Evolutionary conservation across 2,888 invertebrate genomes (phyloP).

Genomic region (Hybos culiciformis): DNA sequence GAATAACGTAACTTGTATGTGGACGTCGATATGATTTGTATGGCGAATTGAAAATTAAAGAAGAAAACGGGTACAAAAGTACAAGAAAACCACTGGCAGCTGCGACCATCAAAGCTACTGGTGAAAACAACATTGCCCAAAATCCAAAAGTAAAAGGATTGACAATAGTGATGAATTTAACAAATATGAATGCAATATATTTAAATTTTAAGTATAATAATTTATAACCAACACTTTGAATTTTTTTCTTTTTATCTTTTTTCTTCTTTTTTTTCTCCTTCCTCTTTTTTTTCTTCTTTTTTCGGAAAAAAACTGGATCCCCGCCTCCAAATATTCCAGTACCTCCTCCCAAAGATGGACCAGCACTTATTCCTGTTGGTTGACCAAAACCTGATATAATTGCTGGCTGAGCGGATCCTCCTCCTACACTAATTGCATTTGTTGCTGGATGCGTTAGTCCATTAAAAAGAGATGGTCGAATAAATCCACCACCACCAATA

Average conservation of each 20-base stretch:
- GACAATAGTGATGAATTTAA: constrained; percentile 37
- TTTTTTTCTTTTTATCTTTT: too few species aligned
- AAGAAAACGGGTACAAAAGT: constrained; percentile 49
- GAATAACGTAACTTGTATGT: constrained; percentile 10
- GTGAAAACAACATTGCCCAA: constrained; percentile 47
- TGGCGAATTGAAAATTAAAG: constrained; percentile 33
- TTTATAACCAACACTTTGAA: too few species aligned
- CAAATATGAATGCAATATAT: constrained; percentile 4
- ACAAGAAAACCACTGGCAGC: constrained; percentile 47
- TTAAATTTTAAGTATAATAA: constrained; percentile 1
- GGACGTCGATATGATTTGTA: not conserved
- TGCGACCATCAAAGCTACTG: constrained; percentile 47
- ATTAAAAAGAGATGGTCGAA: too few species aligned
- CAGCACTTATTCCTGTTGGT: not conserved
- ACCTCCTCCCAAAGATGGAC: not conserved
- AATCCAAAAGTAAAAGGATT: constrained; percentile 46
- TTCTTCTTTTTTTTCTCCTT: not conserved
- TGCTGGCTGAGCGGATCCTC: not conserved
- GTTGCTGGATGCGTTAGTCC: too few species aligned
- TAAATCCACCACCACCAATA: not conserved
- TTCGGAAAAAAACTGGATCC: not conserved
- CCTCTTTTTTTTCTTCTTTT: constrained; percentile 6
- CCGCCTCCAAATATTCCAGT: not conserved
- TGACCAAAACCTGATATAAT: not conserved
- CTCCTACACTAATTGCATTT: not conserved